phyloP scores from a whole-genome alignment of 1,140 invertebrate species.

The Drosophila erecta region DNA sequence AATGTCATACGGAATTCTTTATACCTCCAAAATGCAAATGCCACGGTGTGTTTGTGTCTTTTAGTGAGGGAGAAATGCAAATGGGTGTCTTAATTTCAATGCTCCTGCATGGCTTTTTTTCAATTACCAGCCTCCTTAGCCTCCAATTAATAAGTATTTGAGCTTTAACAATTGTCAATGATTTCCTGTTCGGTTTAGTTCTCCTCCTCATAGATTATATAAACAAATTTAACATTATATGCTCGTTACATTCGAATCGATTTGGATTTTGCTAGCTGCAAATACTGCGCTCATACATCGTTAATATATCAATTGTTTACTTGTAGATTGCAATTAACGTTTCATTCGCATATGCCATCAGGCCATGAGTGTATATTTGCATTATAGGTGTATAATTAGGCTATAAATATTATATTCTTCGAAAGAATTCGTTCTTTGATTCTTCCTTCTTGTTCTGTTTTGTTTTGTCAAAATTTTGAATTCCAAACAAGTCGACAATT shows the following conservation, averaged over 20 bases:
- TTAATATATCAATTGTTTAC: slow-evolving; percentile 25
- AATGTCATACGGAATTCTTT: not conserved
- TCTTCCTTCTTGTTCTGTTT: slow-evolving; percentile 1
- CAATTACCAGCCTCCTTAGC: slow-evolving; percentile 12
- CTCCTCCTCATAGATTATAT: slow-evolving; percentile 80
- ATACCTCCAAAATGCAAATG: not conserved
- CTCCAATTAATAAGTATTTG: slow-evolving; percentile 51
- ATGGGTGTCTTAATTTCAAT: slow-evolving; percentile 14
- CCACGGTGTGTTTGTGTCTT: slow-evolving; percentile 4
- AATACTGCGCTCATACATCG: slow-evolving; percentile 4
- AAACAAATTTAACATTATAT: slow-evolving; percentile 84
- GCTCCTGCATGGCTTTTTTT: not conserved
- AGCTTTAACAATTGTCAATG: slow-evolving; percentile 77
- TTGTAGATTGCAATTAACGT: slow-evolving; percentile 44
- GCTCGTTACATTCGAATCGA: slow-evolving; percentile 43
- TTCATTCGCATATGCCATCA: slow-evolving; percentile 16
- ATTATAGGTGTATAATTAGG: slow-evolving; percentile 56
- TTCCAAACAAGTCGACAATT: slow-evolving; percentile 38
- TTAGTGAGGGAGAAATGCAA: slow-evolving; percentile 35
- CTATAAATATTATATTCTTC: slow-evolving; percentile 42
- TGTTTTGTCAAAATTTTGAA: slow-evolving; percentile 15
- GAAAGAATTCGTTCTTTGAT: slow-evolving; percentile 12
- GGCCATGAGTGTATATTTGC: slow-evolving; percentile 54
- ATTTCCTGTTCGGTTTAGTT: slow-evolving; percentile 36
- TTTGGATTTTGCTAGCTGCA: slow-evolving; percentile 32